Evolutionary conservation across 2,888 invertebrate genomes (phyloP).

Genomic region (Plebejus melissa): DNA sequence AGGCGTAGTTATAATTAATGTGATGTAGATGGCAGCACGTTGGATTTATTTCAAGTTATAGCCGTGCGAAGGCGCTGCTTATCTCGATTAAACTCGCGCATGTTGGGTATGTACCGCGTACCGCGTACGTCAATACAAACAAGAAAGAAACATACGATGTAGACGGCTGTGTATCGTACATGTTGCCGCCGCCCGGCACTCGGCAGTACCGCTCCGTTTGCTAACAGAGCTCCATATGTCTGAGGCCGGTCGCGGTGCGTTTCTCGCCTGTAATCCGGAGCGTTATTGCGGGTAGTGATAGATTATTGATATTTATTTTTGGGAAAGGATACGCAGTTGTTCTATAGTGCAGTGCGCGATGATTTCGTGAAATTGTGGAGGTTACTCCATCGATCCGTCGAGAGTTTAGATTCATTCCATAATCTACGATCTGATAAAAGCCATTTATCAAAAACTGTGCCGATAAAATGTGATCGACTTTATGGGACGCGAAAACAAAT

Average conservation of each 20-base stretch:
- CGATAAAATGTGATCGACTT: slow-evolving; percentile 54
- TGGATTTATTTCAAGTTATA: slow-evolving; percentile 35
- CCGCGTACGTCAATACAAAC: slow-evolving; percentile 74
- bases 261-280: slow-evolving; percentile 50
- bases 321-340: slow-evolving; percentile 43
- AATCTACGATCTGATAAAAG: slow-evolving; percentile 46
- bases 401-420: slow-evolving; percentile 49
- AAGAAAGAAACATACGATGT: slow-evolving; percentile 55
- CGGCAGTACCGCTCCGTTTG: slow-evolving; percentile 59
- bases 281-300: slow-evolving; percentile 59
- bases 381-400: slow-evolving; percentile 50
- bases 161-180: slow-evolving; percentile 52
- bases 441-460: slow-evolving; percentile 42
- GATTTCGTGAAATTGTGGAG: slow-evolving; percentile 44
- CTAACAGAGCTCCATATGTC: slow-evolving; percentile 64
- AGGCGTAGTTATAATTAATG: not conserved
- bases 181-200: slow-evolving; percentile 62
- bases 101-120: slow-evolving; percentile 54
- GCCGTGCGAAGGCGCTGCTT: slow-evolving; percentile 45
- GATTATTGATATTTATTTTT: slow-evolving; percentile 51
- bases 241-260: slow-evolving; percentile 61
- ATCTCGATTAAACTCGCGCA: slow-evolving; percentile 52
- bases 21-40: slow-evolving; percentile 43
- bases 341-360: slow-evolving; percentile 49
- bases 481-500: slow-evolving; percentile 28